These are phyloP conservation scores for Eretmochelys imbricata DNA, from an alignment of 2,113 vertebrate species.

Conservation along the genomic window DNA sequence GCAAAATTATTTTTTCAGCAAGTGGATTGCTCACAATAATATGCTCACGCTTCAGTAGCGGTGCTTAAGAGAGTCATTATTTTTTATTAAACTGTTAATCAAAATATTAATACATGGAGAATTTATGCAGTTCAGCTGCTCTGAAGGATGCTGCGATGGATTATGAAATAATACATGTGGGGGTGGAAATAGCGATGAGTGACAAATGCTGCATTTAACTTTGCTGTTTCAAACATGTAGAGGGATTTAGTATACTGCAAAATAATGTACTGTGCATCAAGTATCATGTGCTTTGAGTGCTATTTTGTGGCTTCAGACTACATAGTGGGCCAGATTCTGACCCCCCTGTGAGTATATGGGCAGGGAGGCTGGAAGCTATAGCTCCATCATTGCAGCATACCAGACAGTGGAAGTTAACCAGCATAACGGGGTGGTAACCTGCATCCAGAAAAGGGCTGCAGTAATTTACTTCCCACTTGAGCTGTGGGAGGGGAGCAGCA, in stretches of 20 bases:
- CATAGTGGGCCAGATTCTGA: not conserved
- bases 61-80: conserved; percentile 37
- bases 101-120: conserved; percentile 57
- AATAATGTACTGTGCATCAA: conserved; percentile 14
- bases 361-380: not conserved
- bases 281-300: not conserved
- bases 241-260: not conserved
- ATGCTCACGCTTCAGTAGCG: not conserved
- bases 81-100: conserved; percentile 51
- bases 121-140: conserved; percentile 21
- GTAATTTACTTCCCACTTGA: not conserved
- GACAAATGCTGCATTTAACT: conserved; percentile 36
- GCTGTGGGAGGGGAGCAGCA: not conserved
- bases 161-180: conserved; percentile 36
- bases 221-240: not conserved
- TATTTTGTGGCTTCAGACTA: not conserved
- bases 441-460: not conserved
- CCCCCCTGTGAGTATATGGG: not conserved
- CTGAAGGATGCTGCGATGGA: conserved; percentile 1
- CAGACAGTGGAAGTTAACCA: not conserved
- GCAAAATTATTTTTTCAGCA: conserved; percentile 13
- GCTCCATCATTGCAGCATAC: not conserved
- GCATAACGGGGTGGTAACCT: not conserved
- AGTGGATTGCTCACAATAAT: conserved; percentile 11
- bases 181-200: conserved; percentile 8